A percentile compares a stretch with the other conserved stretches of the same genome.
phyloP scores from a whole-genome alignment of 1,140 invertebrate species.

The Aphidius gifuensis region DNA sequence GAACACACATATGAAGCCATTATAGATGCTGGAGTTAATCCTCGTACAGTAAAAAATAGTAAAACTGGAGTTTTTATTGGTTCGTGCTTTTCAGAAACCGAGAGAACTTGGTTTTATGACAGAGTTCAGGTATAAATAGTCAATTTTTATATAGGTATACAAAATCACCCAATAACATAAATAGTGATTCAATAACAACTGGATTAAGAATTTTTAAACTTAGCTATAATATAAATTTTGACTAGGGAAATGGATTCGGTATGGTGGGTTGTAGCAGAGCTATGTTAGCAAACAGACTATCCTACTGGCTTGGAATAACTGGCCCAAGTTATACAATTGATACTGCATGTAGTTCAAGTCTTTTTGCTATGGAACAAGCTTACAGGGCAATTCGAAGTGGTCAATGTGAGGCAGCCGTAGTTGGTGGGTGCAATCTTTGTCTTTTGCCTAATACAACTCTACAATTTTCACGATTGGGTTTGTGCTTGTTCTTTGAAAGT shows the following conservation, averaged over 20 bases:
- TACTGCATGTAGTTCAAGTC: conserved; percentile 86
- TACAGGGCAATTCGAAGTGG: conserved; percentile 72
- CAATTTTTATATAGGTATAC: too few relatives aligned
- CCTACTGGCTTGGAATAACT: conserved; percentile 67
- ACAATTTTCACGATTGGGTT: conserved; percentile 66
- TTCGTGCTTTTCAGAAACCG: conserved; percentile 74
- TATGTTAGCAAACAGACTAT: conserved; percentile 90
- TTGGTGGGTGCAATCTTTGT: conserved; percentile 79
- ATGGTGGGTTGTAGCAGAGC: conserved; percentile 74
- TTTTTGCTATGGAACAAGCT: conserved; percentile 81
- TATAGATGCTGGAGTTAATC: conserved; percentile 75
- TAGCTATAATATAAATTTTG: background rate
- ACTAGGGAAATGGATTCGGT: conserved; percentile 48
- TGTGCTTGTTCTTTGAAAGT: conserved; percentile 12
- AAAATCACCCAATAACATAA: too few relatives aligned
- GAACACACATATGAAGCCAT: conserved; percentile 85
- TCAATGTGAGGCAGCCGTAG: conserved; percentile 81
- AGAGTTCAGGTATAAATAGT: conserved; percentile 55
- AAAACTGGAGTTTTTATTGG: conserved; percentile 82
- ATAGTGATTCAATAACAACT: conserved; percentile 3
- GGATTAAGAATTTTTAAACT: too few relatives aligned
- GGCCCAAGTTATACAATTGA: conserved; percentile 83
- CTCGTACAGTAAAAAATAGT: conserved; percentile 59
- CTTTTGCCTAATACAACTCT: conserved; percentile 83
- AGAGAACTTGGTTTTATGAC: conserved; percentile 68